Evolutionary conservation across 2,888 invertebrate genomes (phyloP), one percentile per base, ranked within the genome.

Genomic region (Drosophila antonietae): DNA sequence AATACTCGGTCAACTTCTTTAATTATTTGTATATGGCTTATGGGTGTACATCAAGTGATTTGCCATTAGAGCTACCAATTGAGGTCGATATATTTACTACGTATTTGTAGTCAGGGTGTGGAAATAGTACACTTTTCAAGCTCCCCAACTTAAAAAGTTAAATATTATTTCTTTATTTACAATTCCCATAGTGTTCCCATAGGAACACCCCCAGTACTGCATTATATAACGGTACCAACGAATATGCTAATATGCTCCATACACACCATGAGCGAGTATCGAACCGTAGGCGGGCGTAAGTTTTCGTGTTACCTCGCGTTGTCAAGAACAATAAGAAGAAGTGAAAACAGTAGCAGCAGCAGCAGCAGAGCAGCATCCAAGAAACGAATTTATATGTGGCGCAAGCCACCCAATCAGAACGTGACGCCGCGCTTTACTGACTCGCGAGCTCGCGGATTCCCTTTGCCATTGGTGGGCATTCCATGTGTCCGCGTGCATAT

Each of bases 401-500:
- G 37, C 53, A 20, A 39, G 53, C 23, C 37, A 37, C 53, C 51
- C 53, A 53, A 53, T 53, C 20, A 37, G 15, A 35, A 53, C 20
- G n/a, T 37, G 15, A 37, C 37, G 53, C 37, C 10, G 53, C 37
- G 37, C 20, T 53, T 53, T 35, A 3, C 10, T 23, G 10, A 6
- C 10, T 39, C 53, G 23, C 37, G 33, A 33, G 18, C 3, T 33
- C 51, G 51, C 51, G 51, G 7, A 33, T 33, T 51, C 33, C 33
- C 10, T 31, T n/a, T 49, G 37, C 53, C 37, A 53, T 53, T 53
- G 53, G 53, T 18, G 23, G 53, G 23, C 14, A 35, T 20, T 53
- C 3, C 3, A 18, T 14, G 7, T 1, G 51, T 7, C 31, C 14
- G 18, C 7, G 12, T 51, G 18, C 12, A 18, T 28, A 28, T 47